Percentiles rank a stretch among this genome's conserved stretches.
phyloP scores from a whole-genome alignment of 1,140 invertebrate genomes.

The Cherax quadricarinatus region DNA sequence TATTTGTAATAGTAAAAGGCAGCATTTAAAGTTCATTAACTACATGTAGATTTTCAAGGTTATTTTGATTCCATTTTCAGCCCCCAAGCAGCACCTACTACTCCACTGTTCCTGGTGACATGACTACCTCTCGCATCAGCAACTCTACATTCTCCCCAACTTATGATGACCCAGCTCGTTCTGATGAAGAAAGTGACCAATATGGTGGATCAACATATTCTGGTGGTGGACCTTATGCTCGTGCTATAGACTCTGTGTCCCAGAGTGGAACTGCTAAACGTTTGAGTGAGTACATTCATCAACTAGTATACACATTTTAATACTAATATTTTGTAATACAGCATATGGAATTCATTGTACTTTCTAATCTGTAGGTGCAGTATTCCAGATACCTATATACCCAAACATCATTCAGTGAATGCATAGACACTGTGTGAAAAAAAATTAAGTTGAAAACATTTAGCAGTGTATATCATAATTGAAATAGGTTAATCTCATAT shows the following conservation, averaged over 20 bases:
- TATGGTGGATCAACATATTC: conserved; percentile 73
- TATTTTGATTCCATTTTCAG: conserved; percentile 34
- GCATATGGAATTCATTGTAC: not conserved
- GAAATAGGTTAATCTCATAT: too few relatives aligned
- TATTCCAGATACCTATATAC: too few relatives aligned
- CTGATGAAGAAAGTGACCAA: conserved; percentile 73
- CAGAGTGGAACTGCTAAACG: conserved; percentile 73
- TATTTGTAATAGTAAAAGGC: not conserved
- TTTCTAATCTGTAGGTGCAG: too few relatives aligned
- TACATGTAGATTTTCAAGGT: not conserved
- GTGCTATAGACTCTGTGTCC: conserved; percentile 72
- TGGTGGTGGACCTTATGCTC: conserved; percentile 73
- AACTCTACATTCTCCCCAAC: conserved; percentile 71
- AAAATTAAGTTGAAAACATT: too few relatives aligned
- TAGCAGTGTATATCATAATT: too few relatives aligned
- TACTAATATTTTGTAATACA: not conserved
- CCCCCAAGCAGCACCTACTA: conserved; percentile 73
- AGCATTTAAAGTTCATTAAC: not conserved
- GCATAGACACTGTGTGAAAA: too few relatives aligned
- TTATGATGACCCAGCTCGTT: conserved; percentile 73
- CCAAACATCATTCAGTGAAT: too few relatives aligned
- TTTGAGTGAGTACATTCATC: conserved; percentile 59
- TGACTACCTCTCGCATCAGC: conserved; percentile 66
- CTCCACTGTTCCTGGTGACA: conserved; percentile 73
- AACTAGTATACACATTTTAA: not conserved